A percentile compares a stretch with the other conserved stretches of the same genome.
phyloP scores from a whole-genome alignment of 2,113 vertebrate genomes.

The Cranoglanis bouderius region DNA sequence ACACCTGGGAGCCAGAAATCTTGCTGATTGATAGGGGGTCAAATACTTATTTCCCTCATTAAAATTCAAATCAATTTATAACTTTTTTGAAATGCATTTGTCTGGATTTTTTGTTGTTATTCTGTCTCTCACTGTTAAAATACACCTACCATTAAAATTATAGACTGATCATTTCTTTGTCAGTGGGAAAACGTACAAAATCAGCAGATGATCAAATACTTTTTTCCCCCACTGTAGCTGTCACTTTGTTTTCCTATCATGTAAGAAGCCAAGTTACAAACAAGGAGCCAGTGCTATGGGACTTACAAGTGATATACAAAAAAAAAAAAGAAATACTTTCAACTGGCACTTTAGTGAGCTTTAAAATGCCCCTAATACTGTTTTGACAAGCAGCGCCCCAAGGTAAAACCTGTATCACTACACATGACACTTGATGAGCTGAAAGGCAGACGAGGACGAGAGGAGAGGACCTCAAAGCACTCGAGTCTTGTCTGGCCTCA shows the following conservation, averaged over 20 bases:
- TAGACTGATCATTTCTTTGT: too few species aligned
- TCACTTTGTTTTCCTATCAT: neutral
- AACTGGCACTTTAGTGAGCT: slow-evolving; percentile 40
- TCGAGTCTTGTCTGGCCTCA: neutral
- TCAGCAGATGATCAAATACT: too few species aligned
- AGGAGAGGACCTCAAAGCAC: neutral
- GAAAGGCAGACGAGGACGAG: slow-evolving; percentile 21
- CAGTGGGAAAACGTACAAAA: too few species aligned
- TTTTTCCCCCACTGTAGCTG: too few species aligned
- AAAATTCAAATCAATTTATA: too few species aligned
- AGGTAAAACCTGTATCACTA: slow-evolving; percentile 21
- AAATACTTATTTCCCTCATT: too few species aligned
- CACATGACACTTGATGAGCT: slow-evolving; percentile 27
- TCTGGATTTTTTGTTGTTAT: too few species aligned
- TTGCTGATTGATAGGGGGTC: too few species aligned
- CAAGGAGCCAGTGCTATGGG: neutral
- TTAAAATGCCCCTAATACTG: slow-evolving; percentile 30
- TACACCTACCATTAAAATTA: too few species aligned
- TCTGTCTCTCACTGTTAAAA: too few species aligned
- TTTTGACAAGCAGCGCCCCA: slow-evolving; percentile 31
- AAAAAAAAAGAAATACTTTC: neutral
- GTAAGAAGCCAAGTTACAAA: neutral
- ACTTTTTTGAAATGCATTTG: too few species aligned
- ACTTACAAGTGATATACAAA: neutral
- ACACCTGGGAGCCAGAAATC: too few species aligned